Conservation (phyloP, 1,140 invertebrate genomes). For the Tetramorium alpestre region DNA sequence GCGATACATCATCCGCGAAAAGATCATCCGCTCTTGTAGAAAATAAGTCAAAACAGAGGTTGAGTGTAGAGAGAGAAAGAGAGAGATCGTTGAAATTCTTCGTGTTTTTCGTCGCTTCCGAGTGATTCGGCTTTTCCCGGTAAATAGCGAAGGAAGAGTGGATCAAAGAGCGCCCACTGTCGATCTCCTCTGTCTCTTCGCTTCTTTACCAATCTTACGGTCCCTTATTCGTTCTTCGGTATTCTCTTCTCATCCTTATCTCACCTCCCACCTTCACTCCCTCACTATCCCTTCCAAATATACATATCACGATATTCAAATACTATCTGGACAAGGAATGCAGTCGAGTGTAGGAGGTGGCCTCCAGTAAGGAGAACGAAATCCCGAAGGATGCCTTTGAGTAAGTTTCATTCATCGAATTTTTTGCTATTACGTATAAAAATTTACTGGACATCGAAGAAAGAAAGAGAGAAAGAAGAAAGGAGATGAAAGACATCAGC, state of each 20-base stretch:
- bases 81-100: constrained; percentile 47
- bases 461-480: constrained; percentile 33
- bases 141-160: constrained; percentile 19
- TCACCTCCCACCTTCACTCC: neutral
- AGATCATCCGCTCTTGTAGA: constrained; percentile 26
- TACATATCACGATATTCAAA: constrained; percentile 63
- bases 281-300: constrained; percentile 24
- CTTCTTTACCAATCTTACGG: constrained; percentile 14
- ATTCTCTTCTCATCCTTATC: constrained; percentile 53
- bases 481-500: neutral
- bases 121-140: constrained; percentile 25
- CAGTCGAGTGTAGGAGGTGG: constrained; percentile 30
- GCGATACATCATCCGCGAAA: neutral
- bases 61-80: neutral
- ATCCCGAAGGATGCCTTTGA: constrained; percentile 47
- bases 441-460: constrained; percentile 33
- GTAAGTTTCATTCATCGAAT: constrained; percentile 59
- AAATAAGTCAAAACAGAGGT: constrained; percentile 42
- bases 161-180: constrained; percentile 48
- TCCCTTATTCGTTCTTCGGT: constrained; percentile 11
- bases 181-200: neutral
- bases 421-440: constrained; percentile 42
- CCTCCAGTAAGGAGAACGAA: constrained; percentile 23
- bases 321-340: constrained; percentile 50
- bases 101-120: constrained; percentile 33